Evolutionary conservation across 2,797 vertebrate genomes (phyloP).

Genomic region (Peromyscus melanophrys): DNA sequence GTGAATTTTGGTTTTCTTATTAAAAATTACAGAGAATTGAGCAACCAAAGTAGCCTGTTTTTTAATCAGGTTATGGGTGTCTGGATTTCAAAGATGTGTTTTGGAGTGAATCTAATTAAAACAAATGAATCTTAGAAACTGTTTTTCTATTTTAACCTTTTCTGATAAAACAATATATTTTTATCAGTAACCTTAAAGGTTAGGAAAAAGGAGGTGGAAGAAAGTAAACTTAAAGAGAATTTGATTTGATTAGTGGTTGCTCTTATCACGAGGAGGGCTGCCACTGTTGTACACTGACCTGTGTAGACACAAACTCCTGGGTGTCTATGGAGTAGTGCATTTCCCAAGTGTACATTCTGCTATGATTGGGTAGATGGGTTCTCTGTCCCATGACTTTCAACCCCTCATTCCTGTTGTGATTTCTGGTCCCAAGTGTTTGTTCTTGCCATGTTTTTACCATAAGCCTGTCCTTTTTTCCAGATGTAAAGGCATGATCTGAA

Average conservation of each 20-base stretch:
- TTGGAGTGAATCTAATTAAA: conserved; percentile 46
- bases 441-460: neutral
- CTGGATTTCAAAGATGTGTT: conserved; percentile 14
- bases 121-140: neutral
- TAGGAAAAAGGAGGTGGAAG: neutral
- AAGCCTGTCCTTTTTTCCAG: neutral
- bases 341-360: neutral
- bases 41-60: neutral
- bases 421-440: neutral
- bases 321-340: neutral
- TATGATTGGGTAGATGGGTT: neutral
- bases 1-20: conserved; percentile 7
- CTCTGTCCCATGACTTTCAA: neutral
- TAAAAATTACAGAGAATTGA: conserved; percentile 12
- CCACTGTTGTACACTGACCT: neutral
- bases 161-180: neutral
- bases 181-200: neutral
- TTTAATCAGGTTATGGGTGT: conserved; percentile 5
- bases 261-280: neutral
- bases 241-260: neutral
- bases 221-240: conserved; percentile 22
- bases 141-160: conserved; percentile 51
- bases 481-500: neutral
- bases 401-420: neutral
- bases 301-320: neutral